Base-by-base conservation (phyloP, 1,140 invertebrate genomes). In the Sminthurides bifidus region DNA sequence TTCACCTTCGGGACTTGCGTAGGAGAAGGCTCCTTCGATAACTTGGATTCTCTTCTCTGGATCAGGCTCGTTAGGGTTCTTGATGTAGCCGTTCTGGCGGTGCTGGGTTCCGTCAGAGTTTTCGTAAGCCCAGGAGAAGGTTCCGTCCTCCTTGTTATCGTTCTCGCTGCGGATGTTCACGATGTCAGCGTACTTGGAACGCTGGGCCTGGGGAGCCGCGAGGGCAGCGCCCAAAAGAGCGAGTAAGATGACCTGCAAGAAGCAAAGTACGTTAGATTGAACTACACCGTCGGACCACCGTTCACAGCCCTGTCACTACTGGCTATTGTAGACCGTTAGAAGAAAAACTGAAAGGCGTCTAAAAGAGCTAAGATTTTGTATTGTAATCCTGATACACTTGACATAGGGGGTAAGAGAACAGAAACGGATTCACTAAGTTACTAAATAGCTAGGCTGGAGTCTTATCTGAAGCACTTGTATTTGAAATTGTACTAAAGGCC, bases 101-200 rank as follows among this genome's bases (percentile, higher is more conserved):
- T 19, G 37, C 41, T 54, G 46, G 26, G 58, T 55, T 45, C 59
- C 59, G 31, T 64, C 63, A 15, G 46, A 52, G 23, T 43, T 51
- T 37, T 64, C 59, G 40, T 30, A 59, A 17, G 37, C 52, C 41
- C 45, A 63, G 2, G 17, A 27, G 37, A 56, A 71, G 41, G 56
- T 66, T 43, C 70, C 70, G 60, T 70, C 68, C n/a, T 66, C 68
- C 40, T 65, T 66, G 51, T 69, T 68, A 43, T 70, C 68, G 35
- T 66, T 66, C 43, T 58, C 63, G 52, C 56, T 67, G 19, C 53
- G 24, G 19, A 56, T 21, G 33, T 54, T 56, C n/a, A 45, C 29
- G 21, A 59, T 27, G 15, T 59, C 57, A 1, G 21, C 4, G 24
- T 38, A 3, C 21, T 50, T 40, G 6, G 43, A 24, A 5, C 40